Conservation (phyloP, 1,140 invertebrate genomes). For the Sitodiplosis mosellana region DNA sequence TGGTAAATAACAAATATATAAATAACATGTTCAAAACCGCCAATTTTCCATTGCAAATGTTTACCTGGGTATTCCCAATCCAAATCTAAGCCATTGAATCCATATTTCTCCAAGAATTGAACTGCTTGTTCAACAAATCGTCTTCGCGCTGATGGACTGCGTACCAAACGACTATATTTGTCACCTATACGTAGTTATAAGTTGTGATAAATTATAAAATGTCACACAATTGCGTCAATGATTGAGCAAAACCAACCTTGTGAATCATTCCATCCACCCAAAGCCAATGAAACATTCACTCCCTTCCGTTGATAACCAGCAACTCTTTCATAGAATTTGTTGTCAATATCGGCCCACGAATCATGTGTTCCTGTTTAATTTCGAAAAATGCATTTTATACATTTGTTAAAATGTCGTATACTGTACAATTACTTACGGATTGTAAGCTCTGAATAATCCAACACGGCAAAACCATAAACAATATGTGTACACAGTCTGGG, state of each 20-base stretch:
- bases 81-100: slow-evolving; percentile 73
- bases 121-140: slow-evolving; percentile 57
- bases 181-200: too few species aligned
- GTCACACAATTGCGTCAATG: too few species aligned
- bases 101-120: slow-evolving; percentile 59
- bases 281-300: slow-evolving; percentile 60
- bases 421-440: slow-evolving; percentile 33
- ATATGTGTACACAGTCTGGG: slow-evolving; percentile 76
- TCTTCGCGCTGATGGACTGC: slow-evolving; percentile 44
- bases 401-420: too few species aligned
- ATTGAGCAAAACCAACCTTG: too few species aligned
- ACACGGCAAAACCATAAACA: slow-evolving; percentile 77
- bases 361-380: slow-evolving; percentile 51
- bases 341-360: slow-evolving; percentile 76
- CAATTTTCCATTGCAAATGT: too few species aligned
- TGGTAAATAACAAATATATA: slow-evolving; percentile 1
- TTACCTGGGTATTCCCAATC: slow-evolving; percentile 54
- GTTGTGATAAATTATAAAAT: too few species aligned
- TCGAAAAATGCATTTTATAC: too few species aligned
- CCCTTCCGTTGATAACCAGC: slow-evolving; percentile 58
- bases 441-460: slow-evolving; percentile 54
- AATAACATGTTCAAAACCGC: too few species aligned
- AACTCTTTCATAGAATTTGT: slow-evolving; percentile 68
- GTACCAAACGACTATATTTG: slow-evolving; percentile 67
- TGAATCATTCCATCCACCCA: slow-evolving; percentile 38